Evolutionary conservation across 2,113 vertebrate species (phyloP), one percentile per base, ranked within the genome.

Genomic region (Cyprinodon variegatus): DNA sequence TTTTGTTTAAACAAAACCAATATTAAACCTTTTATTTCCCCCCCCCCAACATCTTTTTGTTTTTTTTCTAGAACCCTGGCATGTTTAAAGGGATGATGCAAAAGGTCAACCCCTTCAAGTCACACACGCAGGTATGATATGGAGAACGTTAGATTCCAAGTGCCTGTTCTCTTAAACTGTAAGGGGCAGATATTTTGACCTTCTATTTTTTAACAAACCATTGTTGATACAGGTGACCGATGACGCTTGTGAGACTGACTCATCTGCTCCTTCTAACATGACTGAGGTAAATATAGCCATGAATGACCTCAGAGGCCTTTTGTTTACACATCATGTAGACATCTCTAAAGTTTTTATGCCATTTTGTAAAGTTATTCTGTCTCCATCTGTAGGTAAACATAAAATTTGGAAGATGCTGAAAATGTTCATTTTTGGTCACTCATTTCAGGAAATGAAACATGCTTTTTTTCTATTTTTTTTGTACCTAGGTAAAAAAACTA

Each of bases 51-150:
- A 1, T 43, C 10, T 65, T 14, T 41, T 50, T 10, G 61, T 38
- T 13, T 75, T 60, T 60, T 0, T 84, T 75, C 36, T 41, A 92
- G 90, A 90, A 67, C 62, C 83, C 71, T 0, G 84, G 82, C 1
- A 59, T 11, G 69, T 77, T 89, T 10, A 90, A 65, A 74, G 88
- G 75, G 37, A 79, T 83, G 69, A 83, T 86, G 71, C 85, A 90
- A 75, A 90, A 88, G 77, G 82, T 89, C 0, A 92, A 90, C 68
- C 80, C 88, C 0, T 86, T 90, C 1, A 89, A 36, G 72, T 88
- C 85, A 0, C 11, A 22, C 70, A 57, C 87, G 10, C 89, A 88
- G 89, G 90, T 90, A 81, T 38, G 13, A 53, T 3, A 3, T 20
- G 17, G 17, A 17, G 15, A 50, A 53, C 50, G 1, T 20, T 8